Base-by-base conservation (phyloP, 2,113 vertebrate species). In the Vulpes vulpes region DNA sequence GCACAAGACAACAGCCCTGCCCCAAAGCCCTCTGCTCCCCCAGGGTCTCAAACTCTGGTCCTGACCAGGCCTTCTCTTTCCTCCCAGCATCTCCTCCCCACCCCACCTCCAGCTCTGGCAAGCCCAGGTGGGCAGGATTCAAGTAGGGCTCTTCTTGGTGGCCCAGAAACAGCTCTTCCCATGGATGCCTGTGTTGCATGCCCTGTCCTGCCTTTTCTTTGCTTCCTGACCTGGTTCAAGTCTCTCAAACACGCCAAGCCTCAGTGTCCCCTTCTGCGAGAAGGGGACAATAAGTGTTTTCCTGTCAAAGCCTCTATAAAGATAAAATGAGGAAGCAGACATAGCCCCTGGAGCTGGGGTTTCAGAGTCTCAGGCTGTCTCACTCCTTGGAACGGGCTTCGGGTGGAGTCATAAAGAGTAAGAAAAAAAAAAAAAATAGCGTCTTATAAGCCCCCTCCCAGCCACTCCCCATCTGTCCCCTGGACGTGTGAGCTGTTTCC, bases 401-500 rank as follows among this genome's bases (percentile, higher is more conserved):
- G n/a, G 49, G 86, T 60, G 38, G 55, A 94, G 78, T 57, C 20
- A 25, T 81, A 60, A 71, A 91, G n/a, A 87, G 65, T 49, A 43
- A 85, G 51, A 38, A 38, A 2, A 38, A 49, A 2, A 38, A 49
- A 57, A 59, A 84, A 93, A 69, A 16, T 71, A 67, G 20, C 43
- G 82, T 55, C 27, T 32, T 43, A 71, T 53, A 95, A 94, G 23
- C 22, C 80, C 55, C 53, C 43, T 32, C 17, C 22, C 57, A 17
- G 55, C 23, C 38, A 32, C 89, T 38, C 32, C 27, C 57, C 55
- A 76, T 16, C 43, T 71, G 62, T 19, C 23, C 62, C 49, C 59
- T 57, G 57, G 43, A 80, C 67, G 30, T 23, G 7, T 79, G 74
- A 94, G 94, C 73, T 64, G 80, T 88, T 92, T 89, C 85, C 51